These are phyloP conservation scores for Fragum fragum DNA, from an alignment of 2,888 invertebrate species.

Conservation along the genomic window DNA sequence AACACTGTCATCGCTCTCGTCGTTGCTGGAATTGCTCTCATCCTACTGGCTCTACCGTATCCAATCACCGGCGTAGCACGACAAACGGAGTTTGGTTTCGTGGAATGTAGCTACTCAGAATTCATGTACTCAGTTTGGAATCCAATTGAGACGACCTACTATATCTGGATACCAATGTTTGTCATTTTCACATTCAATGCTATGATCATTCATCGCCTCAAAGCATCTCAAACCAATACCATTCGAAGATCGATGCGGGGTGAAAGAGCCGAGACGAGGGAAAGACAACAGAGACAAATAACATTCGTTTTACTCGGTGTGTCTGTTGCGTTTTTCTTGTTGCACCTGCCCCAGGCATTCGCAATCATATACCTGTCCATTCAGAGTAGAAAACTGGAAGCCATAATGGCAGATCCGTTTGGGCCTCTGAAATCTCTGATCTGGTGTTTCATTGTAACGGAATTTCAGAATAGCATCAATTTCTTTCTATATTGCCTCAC, in stretches of 20 bases:
- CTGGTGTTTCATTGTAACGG: conserved; percentile 17
- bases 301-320: conserved; percentile 23
- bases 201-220: conserved; percentile 18
- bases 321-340: conserved; percentile 5
- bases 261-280: conserved; percentile 24
- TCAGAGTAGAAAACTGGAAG: neutral
- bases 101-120: conserved; percentile 4
- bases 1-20: conserved; percentile 1
- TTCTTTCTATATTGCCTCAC: conserved; percentile 34
- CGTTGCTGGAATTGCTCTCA: neutral
- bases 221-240: neutral
- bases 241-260: conserved; percentile 6
- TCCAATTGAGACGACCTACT: conserved; percentile 29
- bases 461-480: conserved; percentile 31
- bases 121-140: conserved; percentile 23
- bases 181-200: conserved; percentile 20
- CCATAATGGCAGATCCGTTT: neutral
- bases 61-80: neutral
- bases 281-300: conserved; percentile 24
- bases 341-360: conserved; percentile 38
- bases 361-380: conserved; percentile 4
- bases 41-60: neutral
- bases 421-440: conserved; percentile 9
- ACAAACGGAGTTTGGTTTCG: conserved; percentile 17
- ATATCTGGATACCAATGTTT: conserved; percentile 38